A percentile compares a stretch with the other conserved stretches of the same genome.
These are phyloP conservation scores for Drosophila bocki DNA, from an alignment of 1,140 invertebrate species.

Conservation along the genomic window DNA sequence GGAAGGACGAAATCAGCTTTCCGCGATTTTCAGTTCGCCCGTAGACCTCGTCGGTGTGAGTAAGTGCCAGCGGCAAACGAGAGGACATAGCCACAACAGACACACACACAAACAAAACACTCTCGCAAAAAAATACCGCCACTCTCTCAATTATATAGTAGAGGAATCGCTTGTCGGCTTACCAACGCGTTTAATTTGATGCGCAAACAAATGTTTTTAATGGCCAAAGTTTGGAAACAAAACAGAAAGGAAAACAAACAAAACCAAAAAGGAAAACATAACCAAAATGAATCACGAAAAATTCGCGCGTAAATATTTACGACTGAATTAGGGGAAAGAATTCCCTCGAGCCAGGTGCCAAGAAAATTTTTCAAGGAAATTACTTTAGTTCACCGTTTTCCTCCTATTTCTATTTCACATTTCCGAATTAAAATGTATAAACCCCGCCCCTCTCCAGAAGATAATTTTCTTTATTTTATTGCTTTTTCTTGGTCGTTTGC, in stretches of 20 bases:
- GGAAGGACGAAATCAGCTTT: constrained; percentile 34
- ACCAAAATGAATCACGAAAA: constrained; percentile 18
- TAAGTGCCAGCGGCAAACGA: constrained; percentile 55
- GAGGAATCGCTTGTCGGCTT: constrained; percentile 51
- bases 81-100: background rate
- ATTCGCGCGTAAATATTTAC: constrained; percentile 65
- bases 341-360: constrained; percentile 47
- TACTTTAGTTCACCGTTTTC: constrained; percentile 17
- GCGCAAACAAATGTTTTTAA: constrained; percentile 78
- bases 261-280: constrained; percentile 4
- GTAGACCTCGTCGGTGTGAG: constrained; percentile 63
- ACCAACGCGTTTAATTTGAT: constrained; percentile 73
- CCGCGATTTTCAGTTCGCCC: constrained; percentile 44
- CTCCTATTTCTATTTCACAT: constrained; percentile 13
- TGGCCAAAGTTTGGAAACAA: constrained; percentile 61
- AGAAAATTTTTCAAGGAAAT: constrained; percentile 20
- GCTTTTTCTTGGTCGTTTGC: constrained; percentile 25
- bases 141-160: constrained; percentile 23
- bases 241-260: constrained; percentile 15
- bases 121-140: constrained; percentile 24
- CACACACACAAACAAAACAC: background rate
- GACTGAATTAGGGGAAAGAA: constrained; percentile 55
- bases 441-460: background rate
- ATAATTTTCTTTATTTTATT: constrained; percentile 41
- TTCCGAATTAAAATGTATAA: constrained; percentile 32